These are phyloP conservation scores for Pyrocephalus nanus DNA, from an alignment of 2,797 vertebrate genomes.

Conservation along the genomic window DNA sequence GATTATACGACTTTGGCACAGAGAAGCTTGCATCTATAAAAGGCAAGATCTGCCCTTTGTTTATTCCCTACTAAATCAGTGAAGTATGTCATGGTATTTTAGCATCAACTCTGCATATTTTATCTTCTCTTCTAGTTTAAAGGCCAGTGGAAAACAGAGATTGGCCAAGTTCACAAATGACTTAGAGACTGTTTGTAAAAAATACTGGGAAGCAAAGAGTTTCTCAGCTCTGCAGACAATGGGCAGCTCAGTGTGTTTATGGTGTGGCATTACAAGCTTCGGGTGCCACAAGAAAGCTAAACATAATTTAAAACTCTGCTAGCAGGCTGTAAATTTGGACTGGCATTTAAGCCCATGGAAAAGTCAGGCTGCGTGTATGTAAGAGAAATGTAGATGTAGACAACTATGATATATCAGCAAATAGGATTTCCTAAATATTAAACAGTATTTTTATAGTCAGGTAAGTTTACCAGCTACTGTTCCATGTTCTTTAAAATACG, in stretches of 20 bases:
- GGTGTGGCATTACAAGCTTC: not conserved
- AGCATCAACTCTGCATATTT: conserved; percentile 68
- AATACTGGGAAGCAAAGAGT: not conserved
- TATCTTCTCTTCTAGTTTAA: conserved; percentile 42
- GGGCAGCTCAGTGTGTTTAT: not conserved
- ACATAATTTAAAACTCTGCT: not conserved
- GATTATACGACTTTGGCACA: conserved; percentile 33
- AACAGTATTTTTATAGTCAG: not conserved
- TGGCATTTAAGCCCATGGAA: not conserved
- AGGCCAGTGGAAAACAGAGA: conserved; percentile 57
- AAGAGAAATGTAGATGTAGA: not conserved
- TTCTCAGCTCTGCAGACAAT: not conserved
- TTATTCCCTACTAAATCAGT: conserved; percentile 71
- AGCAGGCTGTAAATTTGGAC: not conserved
- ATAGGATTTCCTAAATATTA: not conserved
- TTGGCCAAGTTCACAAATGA: not conserved
- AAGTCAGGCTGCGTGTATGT: not conserved
- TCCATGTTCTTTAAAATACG: not conserved
- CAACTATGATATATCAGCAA: not conserved
- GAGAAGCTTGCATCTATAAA: conserved; percentile 72
- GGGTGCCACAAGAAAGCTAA: not conserved
- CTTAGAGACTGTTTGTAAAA: conserved; percentile 26
- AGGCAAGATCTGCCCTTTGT: conserved; percentile 74
- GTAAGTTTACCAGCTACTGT: not conserved
- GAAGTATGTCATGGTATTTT: conserved; percentile 66